Evolutionary conservation across 2,113 vertebrate genomes (phyloP).

Genomic region (Microtus richardsoni): DNA sequence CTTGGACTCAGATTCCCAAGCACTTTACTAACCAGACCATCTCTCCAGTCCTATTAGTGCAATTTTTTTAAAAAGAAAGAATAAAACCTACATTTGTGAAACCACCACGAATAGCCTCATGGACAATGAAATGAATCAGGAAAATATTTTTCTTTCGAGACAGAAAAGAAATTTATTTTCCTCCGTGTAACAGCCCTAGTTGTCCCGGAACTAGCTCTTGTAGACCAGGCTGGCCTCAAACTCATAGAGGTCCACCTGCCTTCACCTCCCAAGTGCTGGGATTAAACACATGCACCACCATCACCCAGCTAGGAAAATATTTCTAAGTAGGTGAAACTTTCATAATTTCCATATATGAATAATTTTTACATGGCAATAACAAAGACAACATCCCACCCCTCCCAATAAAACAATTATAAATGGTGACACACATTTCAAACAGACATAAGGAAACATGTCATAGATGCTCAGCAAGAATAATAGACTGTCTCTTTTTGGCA

Average conservation of each 20-base stretch:
- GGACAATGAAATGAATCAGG: background rate
- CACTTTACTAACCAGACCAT: background rate
- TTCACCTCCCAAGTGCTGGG: too few relatives aligned
- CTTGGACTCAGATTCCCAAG: background rate
- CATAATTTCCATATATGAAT: background rate
- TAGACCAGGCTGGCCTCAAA: too few relatives aligned
- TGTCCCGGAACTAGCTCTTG: too few relatives aligned
- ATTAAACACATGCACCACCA: too few relatives aligned
- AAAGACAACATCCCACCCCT: background rate
- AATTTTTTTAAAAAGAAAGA: background rate
- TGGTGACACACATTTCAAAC: slow-evolving; percentile 18
- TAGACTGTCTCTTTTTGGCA: background rate
- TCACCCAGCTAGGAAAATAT: background rate
- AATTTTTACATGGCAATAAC: background rate
- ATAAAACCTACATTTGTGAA: background rate
- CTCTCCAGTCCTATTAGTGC: background rate
- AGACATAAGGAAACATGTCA: slow-evolving; percentile 8
- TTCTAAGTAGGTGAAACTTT: background rate
- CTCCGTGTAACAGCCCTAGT: too few relatives aligned
- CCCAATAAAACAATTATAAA: background rate
- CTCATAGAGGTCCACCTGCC: too few relatives aligned
- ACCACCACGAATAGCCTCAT: background rate
- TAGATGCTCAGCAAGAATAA: background rate
- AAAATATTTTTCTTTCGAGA: background rate
- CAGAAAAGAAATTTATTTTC: too few relatives aligned